Evolutionary conservation across 2,888 invertebrate species (phyloP), one percentile per base, ranked within the genome.

Genomic region (Saturnia pavonia): DNA sequence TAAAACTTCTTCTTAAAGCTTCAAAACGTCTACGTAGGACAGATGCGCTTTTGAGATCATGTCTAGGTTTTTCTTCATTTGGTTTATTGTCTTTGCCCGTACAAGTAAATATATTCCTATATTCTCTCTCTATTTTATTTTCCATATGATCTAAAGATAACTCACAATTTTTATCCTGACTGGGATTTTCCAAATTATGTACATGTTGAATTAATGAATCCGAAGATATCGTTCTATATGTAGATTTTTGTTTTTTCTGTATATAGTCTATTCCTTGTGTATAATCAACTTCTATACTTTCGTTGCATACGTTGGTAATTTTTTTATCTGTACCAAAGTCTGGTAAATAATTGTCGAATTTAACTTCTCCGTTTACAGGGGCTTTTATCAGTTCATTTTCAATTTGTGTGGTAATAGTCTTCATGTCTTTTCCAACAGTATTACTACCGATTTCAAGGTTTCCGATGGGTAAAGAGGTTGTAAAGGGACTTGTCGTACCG

Each of bases 181-280:
- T 86, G 1, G 88, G 83, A 63, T 78, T 82, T 75, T 92, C 91
- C 72, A 91, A 82, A 79, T 91, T 85, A 74, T 90, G 84, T 11
- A 92, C 81, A 71, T 89, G 88, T 77, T 91, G 87, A 3, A 90
- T 81, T 43, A 91, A 77, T 27, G 91, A 91, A 78, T 90, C 88
- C 4, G 91, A 91, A 0, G 91, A 91, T 71, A 76, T 85, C 14
- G 74, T 79, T 73, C 78, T 86, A 9, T 77, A 78, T 7, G 74
- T 69, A 22, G 77, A 76, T 60, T 76, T 76, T 9, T 51, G 34
- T 71, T 74, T 76, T 60, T 74, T 75, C 14, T 74, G 73, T 12
- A 54, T 71, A 51, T 72, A 70, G 74, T 78, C 72, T 66, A 67
- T n/a, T 63, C 43, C 70, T 71, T 72, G 19, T 8, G 68, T 51